phyloP scores from a whole-genome alignment of 2,113 vertebrate genomes.

The Phocoena phocoena region DNA sequence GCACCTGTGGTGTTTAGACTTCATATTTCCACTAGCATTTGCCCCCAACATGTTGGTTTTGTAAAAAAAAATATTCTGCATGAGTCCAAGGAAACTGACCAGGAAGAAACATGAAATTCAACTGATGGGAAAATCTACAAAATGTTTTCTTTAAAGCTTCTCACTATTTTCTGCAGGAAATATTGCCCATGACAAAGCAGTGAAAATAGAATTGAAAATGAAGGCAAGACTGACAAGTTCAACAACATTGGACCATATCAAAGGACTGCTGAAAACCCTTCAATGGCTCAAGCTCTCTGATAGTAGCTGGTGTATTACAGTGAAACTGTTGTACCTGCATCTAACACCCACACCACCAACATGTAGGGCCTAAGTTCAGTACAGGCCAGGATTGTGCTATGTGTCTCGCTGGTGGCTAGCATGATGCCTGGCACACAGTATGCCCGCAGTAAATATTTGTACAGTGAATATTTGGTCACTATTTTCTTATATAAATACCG shows the following conservation, averaged over 20 bases:
- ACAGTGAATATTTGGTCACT: not conserved
- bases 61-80: not conserved
- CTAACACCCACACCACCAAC: not conserved
- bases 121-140: conserved; percentile 24
- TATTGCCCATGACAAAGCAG: not conserved
- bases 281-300: not conserved
- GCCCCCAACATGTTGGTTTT: not conserved
- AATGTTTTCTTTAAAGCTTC: conserved; percentile 21
- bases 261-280: not conserved
- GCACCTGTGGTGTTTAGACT: conserved; percentile 12
- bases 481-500: not conserved
- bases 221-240: not conserved
- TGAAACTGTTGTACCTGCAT: not conserved
- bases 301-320: not conserved
- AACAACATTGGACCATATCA: not conserved
- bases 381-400: not conserved
- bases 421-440: not conserved
- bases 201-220: conserved; percentile 25
- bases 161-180: conserved; percentile 24
- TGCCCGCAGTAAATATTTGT: not conserved
- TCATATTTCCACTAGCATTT: not conserved
- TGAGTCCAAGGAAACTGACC: not conserved
- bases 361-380: not conserved
- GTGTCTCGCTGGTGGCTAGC: not conserved
- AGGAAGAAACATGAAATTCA: conserved; percentile 30